phyloP scores from a whole-genome alignment of 1,140 invertebrate species.

The Sitodiplosis mosellana region DNA sequence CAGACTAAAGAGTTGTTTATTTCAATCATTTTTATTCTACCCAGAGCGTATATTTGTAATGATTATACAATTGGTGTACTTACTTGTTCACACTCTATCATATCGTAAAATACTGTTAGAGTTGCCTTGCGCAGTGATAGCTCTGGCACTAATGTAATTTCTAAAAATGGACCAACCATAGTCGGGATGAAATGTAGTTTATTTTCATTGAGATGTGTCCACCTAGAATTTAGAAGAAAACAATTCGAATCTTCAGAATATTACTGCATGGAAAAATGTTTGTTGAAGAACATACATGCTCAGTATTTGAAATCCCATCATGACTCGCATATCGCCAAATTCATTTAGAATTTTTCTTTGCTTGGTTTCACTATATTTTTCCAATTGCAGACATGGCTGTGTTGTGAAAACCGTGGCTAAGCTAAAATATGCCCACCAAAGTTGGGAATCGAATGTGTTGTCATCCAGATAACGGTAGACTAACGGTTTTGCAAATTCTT shows the following conservation, averaged over 20 bases:
- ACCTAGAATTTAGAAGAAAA: slow-evolving; percentile 47
- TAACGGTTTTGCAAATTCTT: slow-evolving; percentile 74
- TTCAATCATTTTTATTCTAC: background rate
- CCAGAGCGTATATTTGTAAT: background rate
- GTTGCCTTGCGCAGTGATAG: slow-evolving; percentile 74
- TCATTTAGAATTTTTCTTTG: slow-evolving; percentile 57
- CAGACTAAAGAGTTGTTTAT: slow-evolving; percentile 12
- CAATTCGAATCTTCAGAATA: too few relatives aligned
- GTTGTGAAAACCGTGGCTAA: slow-evolving; percentile 74
- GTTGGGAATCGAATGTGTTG: slow-evolving; percentile 38
- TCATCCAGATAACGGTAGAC: slow-evolving; percentile 61
- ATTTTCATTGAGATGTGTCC: slow-evolving; percentile 64
- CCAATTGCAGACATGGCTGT: slow-evolving; percentile 69
- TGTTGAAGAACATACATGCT: slow-evolving; percentile 30
- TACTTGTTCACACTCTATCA: slow-evolving; percentile 87
- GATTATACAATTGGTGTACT: background rate
- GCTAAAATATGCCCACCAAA: slow-evolving; percentile 84
- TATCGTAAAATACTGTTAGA: slow-evolving; percentile 87
- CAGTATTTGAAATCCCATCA: slow-evolving; percentile 85
- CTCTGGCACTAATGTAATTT: slow-evolving; percentile 84
- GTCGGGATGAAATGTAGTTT: slow-evolving; percentile 78
- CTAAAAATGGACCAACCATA: slow-evolving; percentile 84
- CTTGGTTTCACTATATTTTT: slow-evolving; percentile 65
- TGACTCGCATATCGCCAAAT: slow-evolving; percentile 79
- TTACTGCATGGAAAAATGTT: too few relatives aligned